phyloP scores from a whole-genome alignment of 1,140 invertebrate genomes.

The Platyscapa corneri region DNA sequence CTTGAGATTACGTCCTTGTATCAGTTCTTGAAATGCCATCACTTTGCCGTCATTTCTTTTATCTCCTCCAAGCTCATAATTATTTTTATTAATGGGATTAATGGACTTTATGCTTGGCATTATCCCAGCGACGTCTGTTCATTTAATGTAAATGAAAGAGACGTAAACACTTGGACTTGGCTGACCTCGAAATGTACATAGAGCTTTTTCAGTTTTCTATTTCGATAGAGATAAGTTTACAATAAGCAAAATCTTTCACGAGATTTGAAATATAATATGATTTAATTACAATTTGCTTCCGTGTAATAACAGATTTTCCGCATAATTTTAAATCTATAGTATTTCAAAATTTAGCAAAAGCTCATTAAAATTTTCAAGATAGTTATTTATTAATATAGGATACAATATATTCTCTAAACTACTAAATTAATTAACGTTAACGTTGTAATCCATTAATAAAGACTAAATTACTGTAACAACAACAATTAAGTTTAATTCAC shows the following conservation, averaged over 20 bases:
- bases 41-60: not conserved
- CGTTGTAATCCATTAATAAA: too few relatives aligned
- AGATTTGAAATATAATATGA: too few relatives aligned
- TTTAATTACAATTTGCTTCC: too few relatives aligned
- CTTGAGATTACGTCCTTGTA: not conserved
- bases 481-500: not conserved
- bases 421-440: too few relatives aligned
- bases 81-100: slow-evolving; percentile 5
- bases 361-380: too few relatives aligned
- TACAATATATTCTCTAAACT: too few relatives aligned
- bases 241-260: not conserved
- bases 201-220: not conserved
- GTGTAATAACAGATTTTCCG: too few relatives aligned
- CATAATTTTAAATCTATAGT: too few relatives aligned
- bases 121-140: slow-evolving; percentile 5
- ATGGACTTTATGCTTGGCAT: not conserved
- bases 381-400: too few relatives aligned
- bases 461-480: not conserved
- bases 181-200: not conserved
- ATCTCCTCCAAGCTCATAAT: not conserved
- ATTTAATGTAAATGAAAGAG: not conserved
- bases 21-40: not conserved
- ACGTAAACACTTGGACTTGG: not conserved
- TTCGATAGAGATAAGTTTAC: not conserved
- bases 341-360: too few relatives aligned